Evolutionary conservation across 2,113 vertebrate genomes (phyloP).

Genomic region (Varanus komodoensis): DNA sequence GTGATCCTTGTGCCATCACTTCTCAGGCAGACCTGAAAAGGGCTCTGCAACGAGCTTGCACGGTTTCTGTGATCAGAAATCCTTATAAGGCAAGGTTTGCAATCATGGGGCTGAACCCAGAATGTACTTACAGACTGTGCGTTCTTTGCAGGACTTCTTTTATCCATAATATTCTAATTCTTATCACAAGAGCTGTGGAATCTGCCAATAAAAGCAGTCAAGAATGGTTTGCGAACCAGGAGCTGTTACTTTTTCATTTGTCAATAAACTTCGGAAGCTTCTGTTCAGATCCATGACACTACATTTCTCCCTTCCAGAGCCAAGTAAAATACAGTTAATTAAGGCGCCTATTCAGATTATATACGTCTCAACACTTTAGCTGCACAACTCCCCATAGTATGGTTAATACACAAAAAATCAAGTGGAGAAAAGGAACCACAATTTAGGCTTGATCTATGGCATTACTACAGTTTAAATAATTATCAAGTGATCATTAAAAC

Average conservation of each 20-base stretch:
- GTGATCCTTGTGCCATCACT: no score
- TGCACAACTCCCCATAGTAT: conserved; percentile 40
- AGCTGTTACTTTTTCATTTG: conserved; percentile 8
- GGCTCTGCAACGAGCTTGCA: no score
- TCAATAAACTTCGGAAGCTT: conserved; percentile 55
- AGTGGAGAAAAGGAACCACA: conserved; percentile 34
- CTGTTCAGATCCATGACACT: conserved; percentile 53
- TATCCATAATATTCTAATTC: conserved; percentile 33
- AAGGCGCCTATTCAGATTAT: conserved; percentile 63
- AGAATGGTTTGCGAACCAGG: conserved; percentile 19
- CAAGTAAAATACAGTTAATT: conserved; percentile 68
- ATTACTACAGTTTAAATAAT: conserved; percentile 58
- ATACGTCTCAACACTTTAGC: conserved; percentile 36
- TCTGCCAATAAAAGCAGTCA: conserved; percentile 43
- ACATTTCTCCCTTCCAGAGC: conserved; percentile 52
- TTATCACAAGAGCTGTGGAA: conserved; percentile 42
- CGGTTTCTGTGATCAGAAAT: no score
- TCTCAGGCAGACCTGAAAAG: no score
- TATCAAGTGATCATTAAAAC: conserved; percentile 63
- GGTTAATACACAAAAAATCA: conserved; percentile 50
- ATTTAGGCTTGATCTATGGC: conserved; percentile 50
- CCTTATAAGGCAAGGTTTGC: no score
- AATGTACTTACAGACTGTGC: neutral
- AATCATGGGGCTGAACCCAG: no score
- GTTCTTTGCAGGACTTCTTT: neutral